phyloP scores from a whole-genome alignment of 2,113 vertebrate species.

The Sinocyclocheilus anshuiensis region DNA sequence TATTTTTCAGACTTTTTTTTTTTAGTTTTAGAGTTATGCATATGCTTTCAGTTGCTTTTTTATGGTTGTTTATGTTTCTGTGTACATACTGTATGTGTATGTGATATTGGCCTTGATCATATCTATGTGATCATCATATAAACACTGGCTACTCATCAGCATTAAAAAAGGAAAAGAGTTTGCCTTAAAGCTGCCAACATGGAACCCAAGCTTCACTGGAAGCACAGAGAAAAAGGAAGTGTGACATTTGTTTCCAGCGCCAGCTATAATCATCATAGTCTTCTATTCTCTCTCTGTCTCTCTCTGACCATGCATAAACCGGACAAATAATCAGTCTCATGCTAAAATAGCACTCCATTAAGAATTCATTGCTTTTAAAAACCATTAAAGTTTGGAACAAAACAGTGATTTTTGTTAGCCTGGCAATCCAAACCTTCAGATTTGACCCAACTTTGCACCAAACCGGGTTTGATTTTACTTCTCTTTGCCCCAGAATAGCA shows the following conservation, averaged over 20 bases:
- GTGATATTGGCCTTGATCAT: not conserved
- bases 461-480: not conserved
- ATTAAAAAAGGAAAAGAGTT: not conserved
- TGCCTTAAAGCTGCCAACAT: not conserved
- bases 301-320: slow-evolving; percentile 24
- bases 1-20: not conserved
- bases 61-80: not conserved
- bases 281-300: not conserved
- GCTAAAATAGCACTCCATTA: slow-evolving; percentile 30
- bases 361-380: slow-evolving; percentile 33
- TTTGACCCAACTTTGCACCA: not conserved
- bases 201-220: not conserved
- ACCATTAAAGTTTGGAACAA: not conserved
- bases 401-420: not conserved
- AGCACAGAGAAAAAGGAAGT: not conserved
- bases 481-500: not conserved
- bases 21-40: not conserved
- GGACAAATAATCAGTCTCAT: not conserved
- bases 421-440: not conserved
- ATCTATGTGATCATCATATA: slow-evolving; percentile 10
- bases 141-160: not conserved
- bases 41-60: not conserved
- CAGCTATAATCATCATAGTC: slow-evolving; percentile 21
- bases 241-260: not conserved
- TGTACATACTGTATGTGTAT: not conserved